Percentiles rank a stretch among this genome's conserved stretches.
Evolutionary conservation across 2,113 vertebrate genomes (phyloP).

Genomic region (Baryphthengus martii): DNA sequence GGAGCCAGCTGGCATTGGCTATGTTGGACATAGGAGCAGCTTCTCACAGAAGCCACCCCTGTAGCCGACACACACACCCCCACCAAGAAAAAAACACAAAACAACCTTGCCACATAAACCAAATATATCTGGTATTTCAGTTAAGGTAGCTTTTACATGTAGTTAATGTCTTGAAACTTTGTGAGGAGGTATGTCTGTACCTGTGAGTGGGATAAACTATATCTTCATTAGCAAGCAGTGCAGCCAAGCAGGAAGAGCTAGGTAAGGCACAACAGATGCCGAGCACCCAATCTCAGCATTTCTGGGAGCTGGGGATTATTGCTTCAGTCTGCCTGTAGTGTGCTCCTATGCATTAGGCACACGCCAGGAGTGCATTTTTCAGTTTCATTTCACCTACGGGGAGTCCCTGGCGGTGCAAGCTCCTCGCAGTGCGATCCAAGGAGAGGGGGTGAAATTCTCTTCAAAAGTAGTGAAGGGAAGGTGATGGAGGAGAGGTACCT

Average conservation of each 20-base stretch:
- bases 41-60: not conserved
- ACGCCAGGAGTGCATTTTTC: not conserved
- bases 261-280: not conserved
- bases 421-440: not conserved
- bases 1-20: not conserved
- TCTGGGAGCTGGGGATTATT: not conserved
- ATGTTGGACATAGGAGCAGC: not conserved
- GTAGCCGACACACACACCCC: too few species aligned
- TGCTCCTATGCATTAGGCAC: not conserved
- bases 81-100: too few species aligned
- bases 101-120: too few species aligned
- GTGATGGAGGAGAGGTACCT: not conserved
- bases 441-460: not conserved
- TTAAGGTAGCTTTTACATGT: not conserved
- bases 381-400: not conserved
- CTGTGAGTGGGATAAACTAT: not conserved
- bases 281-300: not conserved
- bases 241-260: not conserved
- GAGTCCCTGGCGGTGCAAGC: not conserved
- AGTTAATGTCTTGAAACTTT: not conserved
- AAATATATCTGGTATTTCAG: not conserved
- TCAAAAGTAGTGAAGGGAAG: not conserved
- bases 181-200: not conserved
- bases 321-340: accelerated
- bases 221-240: not conserved